phyloP scores from a whole-genome alignment of 2,888 invertebrate species.

The Aplocera efformata region DNA sequence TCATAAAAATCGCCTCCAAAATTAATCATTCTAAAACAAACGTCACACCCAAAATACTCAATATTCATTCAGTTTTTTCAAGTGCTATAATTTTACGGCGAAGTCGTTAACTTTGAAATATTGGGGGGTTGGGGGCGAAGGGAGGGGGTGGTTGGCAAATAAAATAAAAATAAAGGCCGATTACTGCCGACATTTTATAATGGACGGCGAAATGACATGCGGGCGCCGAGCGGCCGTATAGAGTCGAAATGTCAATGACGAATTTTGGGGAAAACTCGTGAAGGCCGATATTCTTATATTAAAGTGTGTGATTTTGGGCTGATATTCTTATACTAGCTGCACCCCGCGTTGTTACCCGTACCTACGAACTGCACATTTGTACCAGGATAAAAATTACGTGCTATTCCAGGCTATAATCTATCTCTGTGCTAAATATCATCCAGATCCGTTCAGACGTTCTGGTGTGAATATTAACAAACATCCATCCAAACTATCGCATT shows the following conservation, averaged over 20 bases:
- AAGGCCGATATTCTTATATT: too few relatives aligned
- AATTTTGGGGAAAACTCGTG: slow-evolving; percentile 8
- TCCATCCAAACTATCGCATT: too few relatives aligned
- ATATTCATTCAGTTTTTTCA: slow-evolving; percentile 63
- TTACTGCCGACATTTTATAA: slow-evolving; percentile 78
- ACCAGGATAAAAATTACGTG: too few relatives aligned
- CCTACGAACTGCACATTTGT: too few relatives aligned
- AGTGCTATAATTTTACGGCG: slow-evolving; percentile 73
- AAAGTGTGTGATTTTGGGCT: too few relatives aligned
- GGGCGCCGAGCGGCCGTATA: slow-evolving; percentile 56
- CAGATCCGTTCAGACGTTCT: too few relatives aligned
- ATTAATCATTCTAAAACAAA: slow-evolving; percentile 25
- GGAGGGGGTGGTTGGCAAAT: slow-evolving; percentile 60
- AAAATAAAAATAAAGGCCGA: slow-evolving; percentile 79
- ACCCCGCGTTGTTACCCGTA: too few relatives aligned
- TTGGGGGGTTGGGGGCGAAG: slow-evolving; percentile 50
- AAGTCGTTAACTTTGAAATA: slow-evolving; percentile 79
- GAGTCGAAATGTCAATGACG: slow-evolving; percentile 35
- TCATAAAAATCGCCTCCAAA: too few relatives aligned
- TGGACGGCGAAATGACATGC: slow-evolving; percentile 76
- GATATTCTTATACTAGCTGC: too few relatives aligned
- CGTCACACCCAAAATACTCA: slow-evolving; percentile 46
- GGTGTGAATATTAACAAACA: too few relatives aligned
- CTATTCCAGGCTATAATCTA: too few relatives aligned
- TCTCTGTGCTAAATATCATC: too few relatives aligned